A percentile compares a stretch with the other conserved stretches of the same genome.
Conservation (phyloP, 2,113 vertebrate species). For the Catharus minimus region DNA sequence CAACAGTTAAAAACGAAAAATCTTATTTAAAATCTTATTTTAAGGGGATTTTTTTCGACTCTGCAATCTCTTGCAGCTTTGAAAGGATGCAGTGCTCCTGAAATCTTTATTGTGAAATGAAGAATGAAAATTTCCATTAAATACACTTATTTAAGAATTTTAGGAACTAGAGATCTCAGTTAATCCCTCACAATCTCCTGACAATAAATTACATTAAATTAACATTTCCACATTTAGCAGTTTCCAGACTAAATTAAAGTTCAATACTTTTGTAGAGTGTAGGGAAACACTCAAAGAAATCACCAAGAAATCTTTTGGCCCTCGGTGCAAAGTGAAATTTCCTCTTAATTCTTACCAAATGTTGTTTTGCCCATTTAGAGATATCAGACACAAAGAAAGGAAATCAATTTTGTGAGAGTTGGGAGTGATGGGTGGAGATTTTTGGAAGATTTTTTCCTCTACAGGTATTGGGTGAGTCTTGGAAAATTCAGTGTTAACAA, state of each 20-base stretch:
- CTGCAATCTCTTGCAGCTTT: background rate
- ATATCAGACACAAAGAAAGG: background rate
- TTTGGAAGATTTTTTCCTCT: background rate
- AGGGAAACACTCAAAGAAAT: background rate
- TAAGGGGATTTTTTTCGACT: background rate
- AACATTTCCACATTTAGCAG: background rate
- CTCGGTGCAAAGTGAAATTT: background rate
- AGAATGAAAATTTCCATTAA: background rate
- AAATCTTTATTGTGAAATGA: background rate
- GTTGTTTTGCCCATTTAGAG: background rate
- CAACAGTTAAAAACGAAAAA: background rate
- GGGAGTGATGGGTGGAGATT: accelerated
- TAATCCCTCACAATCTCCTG: background rate
- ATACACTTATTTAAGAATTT: background rate
- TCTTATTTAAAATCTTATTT: background rate
- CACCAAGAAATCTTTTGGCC: background rate
- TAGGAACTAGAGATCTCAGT: background rate
- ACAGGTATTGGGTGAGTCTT: background rate
- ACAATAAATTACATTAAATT: background rate
- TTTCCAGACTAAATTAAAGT: background rate
- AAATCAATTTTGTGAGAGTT: background rate
- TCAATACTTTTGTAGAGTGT: background rate
- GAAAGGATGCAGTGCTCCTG: background rate
- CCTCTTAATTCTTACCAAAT: background rate
- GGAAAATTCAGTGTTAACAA: accelerated